Evolutionary conservation across 2,888 invertebrate genomes (phyloP).

Genomic region (Ptilodon capucinus): DNA sequence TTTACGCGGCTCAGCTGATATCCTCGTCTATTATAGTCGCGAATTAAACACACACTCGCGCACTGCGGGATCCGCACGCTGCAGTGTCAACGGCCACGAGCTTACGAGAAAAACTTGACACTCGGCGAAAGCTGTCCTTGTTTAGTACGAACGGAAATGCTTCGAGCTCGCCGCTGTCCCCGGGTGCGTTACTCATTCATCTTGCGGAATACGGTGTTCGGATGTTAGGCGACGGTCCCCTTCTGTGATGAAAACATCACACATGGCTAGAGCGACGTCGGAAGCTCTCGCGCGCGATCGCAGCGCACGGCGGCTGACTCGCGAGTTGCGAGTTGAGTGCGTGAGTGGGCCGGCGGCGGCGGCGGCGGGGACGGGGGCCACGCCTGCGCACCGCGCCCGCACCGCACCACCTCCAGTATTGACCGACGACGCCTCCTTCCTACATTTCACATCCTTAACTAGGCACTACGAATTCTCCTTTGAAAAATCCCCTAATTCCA

Average conservation of each 20-base stretch:
- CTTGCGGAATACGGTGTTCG: constrained; percentile 41
- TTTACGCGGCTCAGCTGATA: constrained; percentile 80
- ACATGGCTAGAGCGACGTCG: constrained; percentile 68
- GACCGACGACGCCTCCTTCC: constrained; percentile 82
- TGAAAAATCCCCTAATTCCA: constrained; percentile 76
- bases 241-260: constrained; percentile 78
- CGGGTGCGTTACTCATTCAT: constrained; percentile 60
- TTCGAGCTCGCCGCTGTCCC: constrained; percentile 34
- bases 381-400: constrained; percentile 73
- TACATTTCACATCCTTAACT: constrained; percentile 81
- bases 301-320: constrained; percentile 76
- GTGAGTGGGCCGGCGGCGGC: constrained; percentile 49
- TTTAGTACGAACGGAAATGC: constrained; percentile 34
- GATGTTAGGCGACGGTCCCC: constrained; percentile 56
- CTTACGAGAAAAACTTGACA: constrained; percentile 73
- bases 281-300: constrained; percentile 72
- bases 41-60: constrained; percentile 80
- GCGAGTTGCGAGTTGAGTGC: constrained; percentile 80
- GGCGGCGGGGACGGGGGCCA: constrained; percentile 62
- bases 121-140: constrained; percentile 68
- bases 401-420: constrained; percentile 80
- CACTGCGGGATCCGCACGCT: constrained; percentile 80
- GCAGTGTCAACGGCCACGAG: constrained; percentile 80
- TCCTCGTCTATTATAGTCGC: constrained; percentile 63
- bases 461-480: constrained; percentile 76